phyloP scores from a whole-genome alignment of 1,140 invertebrate species.

The Meloidogyne exigua region DNA sequence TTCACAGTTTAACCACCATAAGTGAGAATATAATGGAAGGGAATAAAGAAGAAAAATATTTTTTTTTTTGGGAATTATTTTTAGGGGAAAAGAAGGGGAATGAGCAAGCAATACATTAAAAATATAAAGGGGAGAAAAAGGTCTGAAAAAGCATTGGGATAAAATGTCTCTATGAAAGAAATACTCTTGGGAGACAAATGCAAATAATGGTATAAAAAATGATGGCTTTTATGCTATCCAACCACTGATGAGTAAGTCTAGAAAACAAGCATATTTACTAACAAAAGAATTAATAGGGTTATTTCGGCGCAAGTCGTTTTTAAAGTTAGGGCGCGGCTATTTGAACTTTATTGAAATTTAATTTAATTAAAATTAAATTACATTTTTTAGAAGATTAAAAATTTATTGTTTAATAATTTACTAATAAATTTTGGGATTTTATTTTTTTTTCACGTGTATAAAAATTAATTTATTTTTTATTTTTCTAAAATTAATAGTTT shows the following conservation, averaged over 20 bases:
- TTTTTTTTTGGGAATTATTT: no score
- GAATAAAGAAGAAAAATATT: no score
- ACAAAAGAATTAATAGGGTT: neutral
- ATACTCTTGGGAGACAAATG: neutral
- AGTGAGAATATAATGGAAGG: neutral
- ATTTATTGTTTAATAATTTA: no score
- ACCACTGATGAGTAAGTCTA: neutral
- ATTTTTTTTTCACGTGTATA: no score
- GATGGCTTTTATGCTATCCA: neutral
- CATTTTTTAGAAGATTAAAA: no score
- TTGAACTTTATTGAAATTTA: neutral
- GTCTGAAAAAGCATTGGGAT: neutral
- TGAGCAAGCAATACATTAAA: no score
- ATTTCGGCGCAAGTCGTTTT: neutral
- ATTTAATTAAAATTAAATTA: no score
- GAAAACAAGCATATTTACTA: neutral
- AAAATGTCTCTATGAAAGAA: neutral
- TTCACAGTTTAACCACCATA: constrained; percentile 4
- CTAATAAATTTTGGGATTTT: no score
- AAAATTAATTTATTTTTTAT: no score
- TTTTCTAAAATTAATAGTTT: no score
- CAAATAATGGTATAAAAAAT: neutral
- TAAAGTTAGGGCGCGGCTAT: neutral
- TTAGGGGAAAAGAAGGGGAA: neutral
- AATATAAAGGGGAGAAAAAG: neutral